A percentile compares a stretch with the other conserved stretches of the same genome.
phyloP scores from a whole-genome alignment of 2,797 vertebrate species.

The Mormyrus hasselquistii region DNA sequence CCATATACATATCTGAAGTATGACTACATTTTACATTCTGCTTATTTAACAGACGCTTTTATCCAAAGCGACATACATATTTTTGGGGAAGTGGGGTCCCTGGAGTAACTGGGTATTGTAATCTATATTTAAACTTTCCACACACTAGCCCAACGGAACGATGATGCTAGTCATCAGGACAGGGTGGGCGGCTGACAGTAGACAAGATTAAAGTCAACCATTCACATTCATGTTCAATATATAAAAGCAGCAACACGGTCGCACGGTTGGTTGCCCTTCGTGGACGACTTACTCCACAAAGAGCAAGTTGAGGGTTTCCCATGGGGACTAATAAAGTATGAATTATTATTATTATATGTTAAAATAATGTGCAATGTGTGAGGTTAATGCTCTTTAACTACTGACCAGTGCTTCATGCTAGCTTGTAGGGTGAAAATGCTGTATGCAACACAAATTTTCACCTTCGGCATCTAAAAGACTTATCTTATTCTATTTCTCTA shows the following conservation, averaged over 20 bases:
- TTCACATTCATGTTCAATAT: neutral
- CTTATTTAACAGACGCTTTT: neutral
- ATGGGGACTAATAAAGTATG: too few species aligned
- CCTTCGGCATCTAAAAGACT: neutral
- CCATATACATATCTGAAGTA: neutral
- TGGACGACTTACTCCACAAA: too few species aligned
- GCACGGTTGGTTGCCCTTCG: too few species aligned
- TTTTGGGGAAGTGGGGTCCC: neutral
- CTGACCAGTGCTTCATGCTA: neutral
- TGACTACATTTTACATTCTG: neutral
- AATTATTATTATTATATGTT: neutral
- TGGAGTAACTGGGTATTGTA: neutral
- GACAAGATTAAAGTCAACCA: neutral
- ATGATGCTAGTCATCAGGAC: neutral
- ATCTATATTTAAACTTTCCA: neutral
- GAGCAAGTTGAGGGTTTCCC: too few species aligned
- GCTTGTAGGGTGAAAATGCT: neutral
- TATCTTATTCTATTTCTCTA: neutral
- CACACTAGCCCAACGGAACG: neutral
- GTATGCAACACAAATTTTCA: neutral
- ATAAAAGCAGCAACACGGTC: neutral
- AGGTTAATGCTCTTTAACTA: neutral
- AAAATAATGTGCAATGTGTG: neutral
- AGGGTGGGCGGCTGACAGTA: neutral
- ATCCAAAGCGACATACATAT: neutral